These are phyloP conservation scores for Aphaenogaster rudis DNA, from an alignment of 1,140 invertebrate genomes.

Conservation along the genomic window DNA sequence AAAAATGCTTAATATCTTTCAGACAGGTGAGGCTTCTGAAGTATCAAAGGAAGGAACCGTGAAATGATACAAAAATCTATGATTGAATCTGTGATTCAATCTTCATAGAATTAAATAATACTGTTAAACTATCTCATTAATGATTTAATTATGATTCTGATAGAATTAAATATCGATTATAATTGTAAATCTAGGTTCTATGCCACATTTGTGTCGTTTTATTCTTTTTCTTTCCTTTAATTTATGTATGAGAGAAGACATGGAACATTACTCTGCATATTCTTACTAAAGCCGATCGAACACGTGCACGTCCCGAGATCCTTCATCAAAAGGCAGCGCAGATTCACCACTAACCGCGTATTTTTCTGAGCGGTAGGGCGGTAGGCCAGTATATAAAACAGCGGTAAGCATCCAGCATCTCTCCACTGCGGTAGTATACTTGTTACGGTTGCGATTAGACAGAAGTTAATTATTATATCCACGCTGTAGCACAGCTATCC, in stretches of 20 bases:
- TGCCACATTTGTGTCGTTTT: neutral
- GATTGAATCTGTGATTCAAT: neutral
- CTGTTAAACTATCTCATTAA: neutral
- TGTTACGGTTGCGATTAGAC: slow-evolving; percentile 34
- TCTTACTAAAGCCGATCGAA: neutral
- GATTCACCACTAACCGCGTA: slow-evolving; percentile 30
- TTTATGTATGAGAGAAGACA: neutral
- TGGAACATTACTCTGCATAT: neutral
- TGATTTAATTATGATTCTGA: neutral
- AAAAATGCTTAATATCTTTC: neutral
- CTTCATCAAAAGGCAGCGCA: slow-evolving; percentile 24
- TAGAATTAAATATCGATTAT: neutral
- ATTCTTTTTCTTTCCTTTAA: neutral
- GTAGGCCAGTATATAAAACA: slow-evolving; percentile 76
- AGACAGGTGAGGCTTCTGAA: neutral
- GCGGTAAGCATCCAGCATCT: slow-evolving; percentile 77
- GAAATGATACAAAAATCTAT: neutral
- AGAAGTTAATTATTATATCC: neutral
- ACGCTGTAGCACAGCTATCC: neutral
- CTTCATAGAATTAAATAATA: neutral
- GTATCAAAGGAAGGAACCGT: neutral
- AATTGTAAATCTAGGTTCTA: neutral
- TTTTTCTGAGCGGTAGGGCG: slow-evolving; percentile 77
- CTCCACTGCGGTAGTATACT: slow-evolving; percentile 72
- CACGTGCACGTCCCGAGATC: neutral